Evolutionary conservation across 2,113 vertebrate genomes (phyloP).

Genomic region (Gasterosteus aculeatus): DNA sequence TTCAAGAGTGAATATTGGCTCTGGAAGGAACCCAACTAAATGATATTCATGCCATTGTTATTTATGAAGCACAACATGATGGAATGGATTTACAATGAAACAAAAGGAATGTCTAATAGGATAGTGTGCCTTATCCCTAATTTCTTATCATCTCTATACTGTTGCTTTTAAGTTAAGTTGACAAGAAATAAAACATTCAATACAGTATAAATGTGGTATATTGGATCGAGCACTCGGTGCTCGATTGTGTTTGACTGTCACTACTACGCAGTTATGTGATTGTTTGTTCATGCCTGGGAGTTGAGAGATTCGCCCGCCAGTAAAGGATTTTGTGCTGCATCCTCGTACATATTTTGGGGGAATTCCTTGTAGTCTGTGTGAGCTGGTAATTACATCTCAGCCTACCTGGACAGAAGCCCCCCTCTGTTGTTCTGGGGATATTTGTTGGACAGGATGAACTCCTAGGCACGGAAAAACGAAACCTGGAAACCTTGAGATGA

Average conservation of each 20-base stretch:
- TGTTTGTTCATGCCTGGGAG: no score
- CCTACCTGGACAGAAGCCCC: slow-evolving; percentile 86
- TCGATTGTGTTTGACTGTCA: no score
- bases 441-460: slow-evolving; percentile 90
- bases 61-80: neutral
- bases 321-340: no score
- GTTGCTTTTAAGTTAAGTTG: neutral
- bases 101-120: neutral
- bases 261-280: no score
- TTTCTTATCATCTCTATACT: neutral
- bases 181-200: neutral
- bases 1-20: no score
- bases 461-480: slow-evolving; percentile 91
- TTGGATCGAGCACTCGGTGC: no score
- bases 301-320: neutral
- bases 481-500: slow-evolving; percentile 81
- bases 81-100: neutral
- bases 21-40: neutral
- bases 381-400: neutral
- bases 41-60: neutral
- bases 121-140: neutral
- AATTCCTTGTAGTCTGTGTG: neutral
- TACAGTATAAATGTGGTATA: no score
- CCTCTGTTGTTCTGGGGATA: slow-evolving; percentile 80
- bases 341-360: neutral